phyloP scores from a whole-genome alignment of 2,113 vertebrate genomes.

The Zosterops japonicus region DNA sequence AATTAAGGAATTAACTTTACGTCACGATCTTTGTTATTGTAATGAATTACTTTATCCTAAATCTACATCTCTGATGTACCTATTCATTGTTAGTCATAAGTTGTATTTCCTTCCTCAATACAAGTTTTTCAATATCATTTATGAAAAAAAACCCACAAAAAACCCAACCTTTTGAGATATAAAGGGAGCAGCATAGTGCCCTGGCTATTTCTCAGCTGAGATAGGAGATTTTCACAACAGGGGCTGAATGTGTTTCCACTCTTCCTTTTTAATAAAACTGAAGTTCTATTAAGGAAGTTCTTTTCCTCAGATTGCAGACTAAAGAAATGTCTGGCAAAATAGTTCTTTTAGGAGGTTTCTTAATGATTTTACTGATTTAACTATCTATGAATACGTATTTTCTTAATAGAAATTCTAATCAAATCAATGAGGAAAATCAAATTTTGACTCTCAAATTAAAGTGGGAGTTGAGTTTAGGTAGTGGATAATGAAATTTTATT shows the following conservation, averaged over 20 bases:
- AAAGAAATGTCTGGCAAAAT: background rate
- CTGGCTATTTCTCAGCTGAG: background rate
- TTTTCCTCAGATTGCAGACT: background rate
- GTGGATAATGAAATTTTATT: background rate
- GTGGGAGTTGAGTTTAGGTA: background rate
- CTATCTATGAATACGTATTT: background rate
- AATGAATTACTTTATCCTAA: background rate
- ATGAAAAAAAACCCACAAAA: background rate
- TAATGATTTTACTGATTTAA: background rate
- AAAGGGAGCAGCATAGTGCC: background rate
- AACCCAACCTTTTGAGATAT: background rate
- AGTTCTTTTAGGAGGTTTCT: background rate
- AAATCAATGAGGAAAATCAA: background rate
- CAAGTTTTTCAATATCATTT: background rate
- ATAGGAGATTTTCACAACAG: background rate
- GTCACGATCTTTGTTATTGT: background rate
- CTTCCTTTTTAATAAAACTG: background rate
- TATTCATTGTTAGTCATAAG: background rate
- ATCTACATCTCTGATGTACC: background rate
- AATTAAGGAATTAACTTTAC: background rate
- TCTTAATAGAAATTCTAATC: background rate
- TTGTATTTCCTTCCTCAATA: background rate
- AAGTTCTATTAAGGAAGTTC: background rate
- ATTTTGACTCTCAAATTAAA: background rate
- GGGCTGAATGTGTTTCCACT: background rate